These are phyloP conservation scores for Physella acuta DNA, from an alignment of 1,140 invertebrate genomes.

Conservation along the genomic window DNA sequence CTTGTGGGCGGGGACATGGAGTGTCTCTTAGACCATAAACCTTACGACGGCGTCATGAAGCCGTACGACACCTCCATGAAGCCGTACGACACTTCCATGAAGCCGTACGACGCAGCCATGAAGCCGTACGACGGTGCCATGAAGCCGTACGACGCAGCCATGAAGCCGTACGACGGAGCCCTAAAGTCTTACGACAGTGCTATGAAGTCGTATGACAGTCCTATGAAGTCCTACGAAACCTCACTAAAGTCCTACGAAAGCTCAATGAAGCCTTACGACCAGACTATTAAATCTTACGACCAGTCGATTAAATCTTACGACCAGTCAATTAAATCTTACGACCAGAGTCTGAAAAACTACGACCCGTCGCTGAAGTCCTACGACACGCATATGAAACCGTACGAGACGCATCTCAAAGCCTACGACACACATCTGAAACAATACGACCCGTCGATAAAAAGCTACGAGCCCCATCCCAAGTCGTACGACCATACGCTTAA, in stretches of 20 bases:
- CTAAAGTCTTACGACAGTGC: background rate
- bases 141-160: conserved; percentile 4
- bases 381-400: background rate
- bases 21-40: conserved; percentile 21
- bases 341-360: background rate
- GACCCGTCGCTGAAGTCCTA: conserved; percentile 1
- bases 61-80: background rate
- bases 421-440: conserved; percentile 4
- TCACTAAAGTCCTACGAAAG: background rate
- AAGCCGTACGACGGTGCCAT: background rate
- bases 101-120: background rate
- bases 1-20: too few species aligned
- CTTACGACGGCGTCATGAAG: background rate
- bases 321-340: conserved; percentile 1
- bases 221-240: conserved; percentile 1
- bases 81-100: conserved; percentile 9
- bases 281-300: background rate
- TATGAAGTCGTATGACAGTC: conserved; percentile 1
- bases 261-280: background rate
- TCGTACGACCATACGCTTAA: background rate
- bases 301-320: conserved; percentile 5
- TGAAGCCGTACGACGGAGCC: conserved; percentile 1
- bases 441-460: background rate
- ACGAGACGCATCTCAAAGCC: background rate
- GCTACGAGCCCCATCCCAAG: conserved; percentile 4